Base-by-base conservation (phyloP, 1,140 invertebrate species). In the Amyelois transitella region DNA sequence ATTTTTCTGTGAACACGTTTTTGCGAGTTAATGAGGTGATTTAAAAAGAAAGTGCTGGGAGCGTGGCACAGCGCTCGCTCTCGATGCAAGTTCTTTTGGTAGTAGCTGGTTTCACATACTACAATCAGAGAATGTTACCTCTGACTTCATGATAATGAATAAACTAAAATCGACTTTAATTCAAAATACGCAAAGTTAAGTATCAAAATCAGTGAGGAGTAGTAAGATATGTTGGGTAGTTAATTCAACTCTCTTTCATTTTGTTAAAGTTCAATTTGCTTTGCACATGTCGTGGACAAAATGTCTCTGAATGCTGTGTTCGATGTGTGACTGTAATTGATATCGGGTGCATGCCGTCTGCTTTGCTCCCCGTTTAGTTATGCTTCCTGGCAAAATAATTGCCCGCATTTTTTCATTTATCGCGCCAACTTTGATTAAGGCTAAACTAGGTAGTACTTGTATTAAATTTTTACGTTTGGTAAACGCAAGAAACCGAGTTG, bases 11-110 rank as follows among this genome's bases (percentile, higher is more conserved):
- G 66, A 76, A 81, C 73, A 62, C 69, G 69, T 70, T 78, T 81
- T 75, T 62, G 72, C 68, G 45, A 55, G 66, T 77, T 83, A 86
- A 83, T 86, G 77, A 82, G 74, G 72, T 79, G 69, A 69, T 75
- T 81, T 81, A 75, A 75, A 68, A 75, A 75, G 68, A 77, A 77
- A 72, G 69, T 68, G 66, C 18, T 22, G 43, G 24, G 28, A 53
- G 43, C 19, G 43, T 47, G 52, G n/a, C 20, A 44, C 32, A 14
- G n/a, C 12, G 12, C 2, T 14, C 4, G n/a, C 32, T 38, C 32
- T 38, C 32, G 32, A 14, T 0, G 32, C n/a, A 14, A 32, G 17
- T 38, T 38, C 32, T 1, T 14, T 38, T 12, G 12, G 25, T 38
- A 6, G 12, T 28, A 6, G 25, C 12, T 12, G 25, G 25, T 28